These are phyloP conservation scores for Disparrhopalites patrizii DNA, from an alignment of 2,888 invertebrate genomes.

Conservation along the genomic window DNA sequence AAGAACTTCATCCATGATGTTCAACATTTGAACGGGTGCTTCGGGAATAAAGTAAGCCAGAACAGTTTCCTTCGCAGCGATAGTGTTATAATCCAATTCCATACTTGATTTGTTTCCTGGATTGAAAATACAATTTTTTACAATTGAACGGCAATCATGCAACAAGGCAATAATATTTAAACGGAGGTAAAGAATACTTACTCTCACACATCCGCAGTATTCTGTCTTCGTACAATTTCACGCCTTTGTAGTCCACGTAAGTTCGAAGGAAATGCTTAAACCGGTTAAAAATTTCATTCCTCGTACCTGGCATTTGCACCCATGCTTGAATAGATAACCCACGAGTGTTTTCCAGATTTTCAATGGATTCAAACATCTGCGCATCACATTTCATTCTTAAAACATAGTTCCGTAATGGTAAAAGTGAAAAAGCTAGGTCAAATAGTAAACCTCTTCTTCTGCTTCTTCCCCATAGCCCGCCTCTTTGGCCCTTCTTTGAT, in stretches of 20 bases:
- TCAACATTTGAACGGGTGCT: slow-evolving; percentile 94
- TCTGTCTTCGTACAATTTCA: slow-evolving; percentile 84
- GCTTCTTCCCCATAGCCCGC: slow-evolving; percentile 13
- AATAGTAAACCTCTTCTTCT: slow-evolving; percentile 8
- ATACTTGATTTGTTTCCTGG: slow-evolving; percentile 68
- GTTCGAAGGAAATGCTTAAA: slow-evolving; percentile 87
- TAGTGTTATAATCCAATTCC: slow-evolving; percentile 84
- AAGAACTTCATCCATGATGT: slow-evolving; percentile 92
- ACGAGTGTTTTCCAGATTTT: slow-evolving; percentile 96
- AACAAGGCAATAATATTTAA: too few species aligned
- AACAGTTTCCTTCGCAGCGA: slow-evolving; percentile 87
- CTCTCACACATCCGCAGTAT: slow-evolving; percentile 90
- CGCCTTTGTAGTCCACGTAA: slow-evolving; percentile 78
- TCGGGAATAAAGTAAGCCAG: slow-evolving; percentile 96
- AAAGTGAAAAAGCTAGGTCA: not conserved
- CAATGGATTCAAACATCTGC: slow-evolving; percentile 82
- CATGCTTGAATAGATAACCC: slow-evolving; percentile 93
- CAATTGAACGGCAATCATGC: not conserved
- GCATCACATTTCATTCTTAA: slow-evolving; percentile 7
- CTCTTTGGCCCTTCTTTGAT: slow-evolving; percentile 14
- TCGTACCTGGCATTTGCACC: slow-evolving; percentile 92
- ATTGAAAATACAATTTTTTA: too few species aligned
- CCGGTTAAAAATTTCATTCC: slow-evolving; percentile 92
- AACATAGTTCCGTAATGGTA: not conserved
- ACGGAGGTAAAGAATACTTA: slow-evolving; percentile 45